These are phyloP conservation scores for Rhopalosiphum maidis DNA, from an alignment of 1,140 invertebrate genomes.

Conservation along the genomic window DNA sequence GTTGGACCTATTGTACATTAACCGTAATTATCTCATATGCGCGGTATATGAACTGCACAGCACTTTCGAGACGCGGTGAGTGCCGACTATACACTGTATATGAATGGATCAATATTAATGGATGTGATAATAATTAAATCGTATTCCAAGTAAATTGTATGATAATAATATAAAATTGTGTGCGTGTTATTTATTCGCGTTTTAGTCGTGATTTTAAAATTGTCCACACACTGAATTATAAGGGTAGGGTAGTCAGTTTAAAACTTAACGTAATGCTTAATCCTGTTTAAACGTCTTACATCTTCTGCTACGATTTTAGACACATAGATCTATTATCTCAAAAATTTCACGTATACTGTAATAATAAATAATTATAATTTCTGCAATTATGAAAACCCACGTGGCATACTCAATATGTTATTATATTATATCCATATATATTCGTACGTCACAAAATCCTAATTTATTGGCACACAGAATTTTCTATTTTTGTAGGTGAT, in stretches of 20 bases:
- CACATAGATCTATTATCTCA: neutral
- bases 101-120: neutral
- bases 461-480: neutral
- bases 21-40: constrained; percentile 20
- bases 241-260: neutral
- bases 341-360: neutral
- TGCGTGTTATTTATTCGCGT: neutral
- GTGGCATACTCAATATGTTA: neutral
- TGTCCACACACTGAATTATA: neutral
- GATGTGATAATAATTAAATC: neutral
- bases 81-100: neutral
- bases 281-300: neutral
- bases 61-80: neutral
- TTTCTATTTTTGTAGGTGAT: neutral
- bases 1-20: constrained; percentile 23
- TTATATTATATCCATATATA: neutral
- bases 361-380: neutral
- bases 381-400: neutral
- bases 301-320: neutral
- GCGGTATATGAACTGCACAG: neutral
- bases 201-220: neutral
- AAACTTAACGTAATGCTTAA: neutral
- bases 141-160: neutral
- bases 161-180: neutral
- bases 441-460: neutral